These are phyloP conservation scores for Pterobdella sp. DNA, from an alignment of 2,888 invertebrate genomes.

Conservation along the genomic window DNA sequence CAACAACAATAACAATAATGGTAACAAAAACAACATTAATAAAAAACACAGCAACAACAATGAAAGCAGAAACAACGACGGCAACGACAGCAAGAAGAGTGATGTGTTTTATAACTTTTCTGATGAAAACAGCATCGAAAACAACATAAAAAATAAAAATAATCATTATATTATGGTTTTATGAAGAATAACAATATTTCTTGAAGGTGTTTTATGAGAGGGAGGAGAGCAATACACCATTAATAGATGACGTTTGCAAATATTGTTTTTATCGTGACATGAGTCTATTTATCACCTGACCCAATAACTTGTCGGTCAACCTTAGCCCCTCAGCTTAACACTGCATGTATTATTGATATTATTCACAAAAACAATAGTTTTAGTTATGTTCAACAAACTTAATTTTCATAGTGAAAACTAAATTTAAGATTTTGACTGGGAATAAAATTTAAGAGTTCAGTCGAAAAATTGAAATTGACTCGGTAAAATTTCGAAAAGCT, in stretches of 20 bases:
- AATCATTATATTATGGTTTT: not conserved
- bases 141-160: not conserved
- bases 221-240: not conserved
- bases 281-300: not conserved
- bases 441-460: no score
- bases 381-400: no score
- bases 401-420: no score
- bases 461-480: no score
- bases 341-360: no score
- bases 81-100: not conserved
- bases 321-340: not conserved
- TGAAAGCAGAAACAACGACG: not conserved
- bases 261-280: not conserved
- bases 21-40: not conserved
- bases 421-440: no score
- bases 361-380: no score
- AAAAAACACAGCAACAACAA: constrained; percentile 1
- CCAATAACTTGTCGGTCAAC: constrained; percentile 12
- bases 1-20: not conserved
- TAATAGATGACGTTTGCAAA: not conserved
- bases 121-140: not conserved
- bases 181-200: not conserved
- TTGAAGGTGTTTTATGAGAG: not conserved
- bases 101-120: not conserved
- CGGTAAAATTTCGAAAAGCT: no score